Evolutionary conservation across 2,888 invertebrate genomes (phyloP), one percentile per base, ranked within the genome.

Genomic region (Agrotis segetum): DNA sequence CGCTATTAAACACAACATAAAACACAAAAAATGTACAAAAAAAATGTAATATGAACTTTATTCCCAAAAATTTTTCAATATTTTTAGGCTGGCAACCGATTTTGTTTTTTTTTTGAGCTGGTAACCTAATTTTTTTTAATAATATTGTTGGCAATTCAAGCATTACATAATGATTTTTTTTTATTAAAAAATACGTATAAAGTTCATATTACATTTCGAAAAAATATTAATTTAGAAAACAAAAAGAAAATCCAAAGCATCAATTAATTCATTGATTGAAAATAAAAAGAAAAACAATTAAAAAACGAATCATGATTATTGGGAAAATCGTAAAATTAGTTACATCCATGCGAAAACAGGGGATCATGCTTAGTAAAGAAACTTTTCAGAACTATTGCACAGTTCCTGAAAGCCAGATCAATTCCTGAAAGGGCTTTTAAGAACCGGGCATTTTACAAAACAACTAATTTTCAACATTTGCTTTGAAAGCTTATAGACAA

Each of bases 1-100:
- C 92, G 89, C 88, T 88, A 88, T 88, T 87, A 88, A 89, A 88
- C 86, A 91, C 88, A 88, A 90, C 92, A 90, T 89, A 87, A 86
- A 87, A 82, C 66, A 85, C 81, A 86, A 84, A 70, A 77, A 76
- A 82, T 81, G 75, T 88, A 83, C 82, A 85, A 80, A 86, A 65
- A 70, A 73, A 79, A 74, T 81, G 66, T 67, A 53, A 72, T 62
- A 79, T 61, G 74, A 79, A 70, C 59, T 64, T 72, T 64, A 78
- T 56, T 59, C 49, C 9, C 7, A 7, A 34, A 34, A 34, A 34
- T 7, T 72, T 40, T 24, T 19, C 0, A 21, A 14, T 44, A 16
- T 50, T 47, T 47, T 19, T 17, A 19, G n/a, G 9, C 11, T 55
- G 49, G 55, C 60, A 61, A 49, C 14, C n/a, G 1, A 11, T n/a